Evolutionary conservation across 53 echinoderm and acorn worm species (phyloP).

Genomic region (Mesocentrotus franciscanus): DNA sequence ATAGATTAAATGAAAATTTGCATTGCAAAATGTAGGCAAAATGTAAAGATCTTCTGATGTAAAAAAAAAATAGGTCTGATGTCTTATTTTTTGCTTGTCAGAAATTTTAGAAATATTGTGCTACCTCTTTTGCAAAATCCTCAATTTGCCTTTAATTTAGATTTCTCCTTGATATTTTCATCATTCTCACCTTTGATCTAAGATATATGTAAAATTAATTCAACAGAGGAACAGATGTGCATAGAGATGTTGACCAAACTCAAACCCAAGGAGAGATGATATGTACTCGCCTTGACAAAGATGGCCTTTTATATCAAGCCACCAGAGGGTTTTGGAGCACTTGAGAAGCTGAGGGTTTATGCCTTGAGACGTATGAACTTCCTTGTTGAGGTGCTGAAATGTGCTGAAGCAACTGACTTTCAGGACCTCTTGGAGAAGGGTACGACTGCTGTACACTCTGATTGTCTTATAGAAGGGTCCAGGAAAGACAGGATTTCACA

Average conservation of each 20-base stretch:
- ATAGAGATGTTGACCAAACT: background rate
- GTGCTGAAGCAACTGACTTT: constrained; percentile 74
- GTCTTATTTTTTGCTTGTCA: too few species aligned
- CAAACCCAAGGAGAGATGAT: background rate
- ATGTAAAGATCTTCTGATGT: too few species aligned
- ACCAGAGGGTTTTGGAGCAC: constrained; percentile 72
- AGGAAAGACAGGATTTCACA: constrained; percentile 84
- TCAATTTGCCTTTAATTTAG: too few species aligned
- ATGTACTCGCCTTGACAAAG: background rate
- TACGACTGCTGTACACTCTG: constrained; percentile 80
- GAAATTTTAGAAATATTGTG: too few species aligned
- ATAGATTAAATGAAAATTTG: too few species aligned
- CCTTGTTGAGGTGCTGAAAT: constrained; percentile 72
- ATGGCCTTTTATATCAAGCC: constrained; percentile 99
- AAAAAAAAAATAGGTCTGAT: too few species aligned
- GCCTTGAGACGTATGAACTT: constrained; percentile 77
- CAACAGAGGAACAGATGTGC: background rate
- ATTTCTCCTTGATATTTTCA: too few species aligned
- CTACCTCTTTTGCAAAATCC: too few species aligned
- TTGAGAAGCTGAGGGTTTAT: constrained; percentile 69
- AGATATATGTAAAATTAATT: too few species aligned
- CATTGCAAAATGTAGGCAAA: too few species aligned
- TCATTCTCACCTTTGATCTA: too few species aligned
- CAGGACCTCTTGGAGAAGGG: constrained; percentile 68
- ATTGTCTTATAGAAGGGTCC: constrained; percentile 94